A percentile compares a stretch with the other conserved stretches of the same genome.
phyloP scores from a whole-genome alignment of 2,113 vertebrate species.

The Cacatua alba region DNA sequence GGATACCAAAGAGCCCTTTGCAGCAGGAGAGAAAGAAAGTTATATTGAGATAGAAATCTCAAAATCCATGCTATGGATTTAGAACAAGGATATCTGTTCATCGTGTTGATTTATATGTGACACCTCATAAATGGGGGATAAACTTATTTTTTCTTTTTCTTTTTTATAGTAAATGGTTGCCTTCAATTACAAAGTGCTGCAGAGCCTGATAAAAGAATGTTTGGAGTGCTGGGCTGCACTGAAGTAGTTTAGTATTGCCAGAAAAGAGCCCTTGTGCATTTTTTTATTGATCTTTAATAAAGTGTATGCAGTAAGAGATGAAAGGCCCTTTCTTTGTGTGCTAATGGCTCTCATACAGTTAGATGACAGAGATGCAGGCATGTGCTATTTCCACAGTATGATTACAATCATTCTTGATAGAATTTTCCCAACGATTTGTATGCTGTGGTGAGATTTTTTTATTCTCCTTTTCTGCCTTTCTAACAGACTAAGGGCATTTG shows the following conservation, averaged over 20 bases:
- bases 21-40: not conserved
- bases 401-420: not conserved
- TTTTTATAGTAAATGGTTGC: not conserved
- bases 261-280: not conserved
- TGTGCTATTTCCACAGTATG: not conserved
- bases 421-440: not conserved
- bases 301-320: not conserved
- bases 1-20: not conserved
- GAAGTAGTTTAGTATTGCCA: not conserved
- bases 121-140: not conserved
- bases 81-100: not conserved
- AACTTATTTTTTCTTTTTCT: not conserved
- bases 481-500: not conserved
- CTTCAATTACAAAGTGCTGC: not conserved
- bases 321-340: not conserved
- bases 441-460: not conserved
- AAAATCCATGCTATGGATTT: not conserved
- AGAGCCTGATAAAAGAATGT: not conserved
- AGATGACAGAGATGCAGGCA: not conserved
- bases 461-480: not conserved
- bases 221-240: not conserved
- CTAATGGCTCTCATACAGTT: not conserved
- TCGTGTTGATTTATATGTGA: not conserved
- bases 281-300: not conserved
- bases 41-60: not conserved